Base-by-base conservation (phyloP, 2,113 vertebrate species). In the Macrotus californicus region DNA sequence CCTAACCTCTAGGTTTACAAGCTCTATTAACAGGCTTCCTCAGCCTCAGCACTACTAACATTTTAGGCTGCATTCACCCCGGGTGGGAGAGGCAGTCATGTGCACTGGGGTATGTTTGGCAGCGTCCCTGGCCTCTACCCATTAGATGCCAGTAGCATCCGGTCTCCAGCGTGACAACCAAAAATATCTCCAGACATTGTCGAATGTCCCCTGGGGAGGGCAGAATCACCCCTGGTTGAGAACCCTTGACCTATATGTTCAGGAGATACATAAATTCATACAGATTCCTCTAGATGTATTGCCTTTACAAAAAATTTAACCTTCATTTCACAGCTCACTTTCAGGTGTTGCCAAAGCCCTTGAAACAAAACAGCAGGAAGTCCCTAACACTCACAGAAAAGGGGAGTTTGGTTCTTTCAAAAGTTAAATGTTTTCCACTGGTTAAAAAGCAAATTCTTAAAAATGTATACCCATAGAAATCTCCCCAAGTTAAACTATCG, bases 281-380 rank as follows among this genome's bases (percentile, higher is more conserved):
- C 7, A 72, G 26, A 82, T 89, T 46, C 48, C 66, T 83, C 50
- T 48, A 83, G 19, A 75, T 41, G 19, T 29, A 6, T 4, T 88
- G 76, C 26, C 85, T 69, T 77, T 39, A 81, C n/a, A 85, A 34
- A 91, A 82, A 87, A 95, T n/a, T 76, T n/a, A 61, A 56, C 39
- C 36, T 79, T 89, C 52, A 73, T 61, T 96, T 91, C 80, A 93
- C 72, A 94, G 52, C 9, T 83, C 75, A 43, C 69, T 61, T 94
- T 46, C 56, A 39, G 59, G 36, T 72, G 48, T 75, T 83, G 82
- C 36, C 75, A 84, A 91, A 75, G 56, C 21, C 59, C 54, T 88
- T 80, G 67, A 69, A 88, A 84, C 39, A 87, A 93, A 96, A 95
- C 75, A 91, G 43, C 59, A 92, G 5, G 48, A 93, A 92, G 41